Percentiles rank a stretch among this genome's conserved stretches.
Conservation (phyloP, 1,140 invertebrate genomes). For the Ips typographus region DNA sequence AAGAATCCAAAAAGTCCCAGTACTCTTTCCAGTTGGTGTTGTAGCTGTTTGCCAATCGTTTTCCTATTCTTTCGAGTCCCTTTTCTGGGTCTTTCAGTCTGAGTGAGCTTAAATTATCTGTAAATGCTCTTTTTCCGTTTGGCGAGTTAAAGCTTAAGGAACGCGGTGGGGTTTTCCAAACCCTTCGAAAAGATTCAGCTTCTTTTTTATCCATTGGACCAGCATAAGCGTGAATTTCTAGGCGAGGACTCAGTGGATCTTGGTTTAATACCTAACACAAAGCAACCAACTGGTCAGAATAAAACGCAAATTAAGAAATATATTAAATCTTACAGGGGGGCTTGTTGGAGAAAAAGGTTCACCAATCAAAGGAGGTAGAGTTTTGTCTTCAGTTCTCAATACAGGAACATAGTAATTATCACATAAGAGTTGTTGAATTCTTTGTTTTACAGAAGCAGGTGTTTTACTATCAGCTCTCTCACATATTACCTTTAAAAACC, state of each 20-base stretch:
- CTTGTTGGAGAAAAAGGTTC: conserved; percentile 68
- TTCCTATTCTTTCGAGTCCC: conserved; percentile 80
- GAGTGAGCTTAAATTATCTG: conserved; percentile 51
- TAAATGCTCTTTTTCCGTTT: conserved; percentile 22
- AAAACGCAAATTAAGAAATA: not conserved
- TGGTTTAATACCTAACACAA: conserved; percentile 60
- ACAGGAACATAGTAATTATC: conserved; percentile 85
- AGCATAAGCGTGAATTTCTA: conserved; percentile 78
- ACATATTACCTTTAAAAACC: conserved; percentile 64
- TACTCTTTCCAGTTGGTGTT: conserved; percentile 86
- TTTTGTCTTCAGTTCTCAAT: conserved; percentile 71
- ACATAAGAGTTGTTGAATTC: conserved; percentile 64
- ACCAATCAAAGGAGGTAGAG: conserved; percentile 70
- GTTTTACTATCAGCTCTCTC: conserved; percentile 51
- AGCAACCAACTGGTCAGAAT: conserved; percentile 10
- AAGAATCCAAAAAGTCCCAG: conserved; percentile 84
- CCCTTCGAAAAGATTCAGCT: conserved; percentile 71
- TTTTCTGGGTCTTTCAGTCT: conserved; percentile 77
- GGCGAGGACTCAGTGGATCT: conserved; percentile 65
- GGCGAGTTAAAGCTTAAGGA: conserved; percentile 43
- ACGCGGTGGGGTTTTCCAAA: conserved; percentile 80
- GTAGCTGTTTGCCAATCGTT: conserved; percentile 73
- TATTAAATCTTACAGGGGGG: conserved; percentile 59
- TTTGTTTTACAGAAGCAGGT: conserved; percentile 49
- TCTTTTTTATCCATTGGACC: conserved; percentile 79